phyloP scores from a whole-genome alignment of 2,113 vertebrate species.

The Psilopogon haemacephalus region DNA sequence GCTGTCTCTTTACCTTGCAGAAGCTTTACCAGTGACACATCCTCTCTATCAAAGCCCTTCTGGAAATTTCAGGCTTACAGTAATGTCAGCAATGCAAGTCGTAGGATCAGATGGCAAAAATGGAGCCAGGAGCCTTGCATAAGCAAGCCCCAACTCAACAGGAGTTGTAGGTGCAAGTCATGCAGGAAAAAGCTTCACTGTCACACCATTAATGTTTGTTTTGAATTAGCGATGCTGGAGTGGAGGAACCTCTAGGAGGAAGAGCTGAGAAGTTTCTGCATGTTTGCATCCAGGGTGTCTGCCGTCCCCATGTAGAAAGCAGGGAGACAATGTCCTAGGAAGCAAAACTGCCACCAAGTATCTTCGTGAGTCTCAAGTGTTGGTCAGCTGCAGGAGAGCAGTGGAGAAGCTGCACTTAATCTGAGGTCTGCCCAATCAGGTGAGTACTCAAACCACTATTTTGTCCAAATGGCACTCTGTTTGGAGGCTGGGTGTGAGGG shows the following conservation, averaged over 20 bases:
- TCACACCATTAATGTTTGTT: not conserved
- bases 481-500: not conserved
- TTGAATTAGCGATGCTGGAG: not conserved
- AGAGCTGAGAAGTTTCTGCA: not conserved
- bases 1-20: not conserved
- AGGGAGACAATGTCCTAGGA: not conserved
- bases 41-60: not conserved
- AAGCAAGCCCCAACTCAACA: not conserved
- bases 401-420: not conserved
- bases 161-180: not conserved
- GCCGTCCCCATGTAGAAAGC: fast-evolving
- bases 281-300: not conserved
- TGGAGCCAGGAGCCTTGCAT: not conserved
- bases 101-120: not conserved
- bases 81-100: not conserved
- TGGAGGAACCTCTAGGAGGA: not conserved
- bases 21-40: not conserved
- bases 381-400: not conserved
- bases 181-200: not conserved
- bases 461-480: not conserved
- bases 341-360: not conserved
- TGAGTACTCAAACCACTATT: not conserved
- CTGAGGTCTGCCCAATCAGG: fast-evolving
- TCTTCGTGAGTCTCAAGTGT: not conserved
- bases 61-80: not conserved